Conservation (phyloP, 1,140 invertebrate species). For the Lycorma delicatula region DNA sequence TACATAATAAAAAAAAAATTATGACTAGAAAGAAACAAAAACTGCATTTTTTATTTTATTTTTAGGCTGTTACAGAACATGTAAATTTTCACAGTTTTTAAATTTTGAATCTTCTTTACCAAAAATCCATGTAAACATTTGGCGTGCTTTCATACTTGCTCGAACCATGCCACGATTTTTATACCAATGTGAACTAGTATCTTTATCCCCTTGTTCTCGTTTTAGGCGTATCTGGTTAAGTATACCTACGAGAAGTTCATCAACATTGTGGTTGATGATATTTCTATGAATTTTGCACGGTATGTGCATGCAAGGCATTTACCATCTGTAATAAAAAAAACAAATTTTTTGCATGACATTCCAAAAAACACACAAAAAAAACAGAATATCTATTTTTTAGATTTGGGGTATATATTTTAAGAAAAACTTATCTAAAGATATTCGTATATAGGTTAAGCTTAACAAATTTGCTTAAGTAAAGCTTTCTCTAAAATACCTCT, state of each 20-base stretch:
- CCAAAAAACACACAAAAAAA: too few species aligned
- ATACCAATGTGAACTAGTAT: conserved; percentile 56
- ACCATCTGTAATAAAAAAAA: conserved; percentile 60
- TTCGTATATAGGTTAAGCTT: too few species aligned
- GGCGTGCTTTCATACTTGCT: conserved; percentile 78
- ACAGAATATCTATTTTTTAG: too few species aligned
- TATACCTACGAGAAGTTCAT: conserved; percentile 73
- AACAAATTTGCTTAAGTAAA: too few species aligned
- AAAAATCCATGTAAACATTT: conserved; percentile 83
- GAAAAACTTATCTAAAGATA: too few species aligned
- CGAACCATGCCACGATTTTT: conserved; percentile 70
- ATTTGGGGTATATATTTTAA: too few species aligned
- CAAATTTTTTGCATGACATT: too few species aligned
- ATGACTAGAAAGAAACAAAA: too few species aligned
- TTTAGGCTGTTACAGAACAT: conserved; percentile 71
- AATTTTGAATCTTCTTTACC: conserved; percentile 84
- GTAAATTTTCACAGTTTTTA: conserved; percentile 82
- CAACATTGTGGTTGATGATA: conserved; percentile 88
- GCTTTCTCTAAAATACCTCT: too few species aligned
- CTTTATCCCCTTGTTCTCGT: conserved; percentile 37
- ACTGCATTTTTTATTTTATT: too few species aligned
- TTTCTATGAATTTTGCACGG: conserved; percentile 79
- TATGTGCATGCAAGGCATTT: conserved; percentile 78
- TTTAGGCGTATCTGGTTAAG: conserved; percentile 63
- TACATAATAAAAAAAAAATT: too few species aligned